These are phyloP conservation scores for Tiliacea aurago DNA, from an alignment of 2,888 invertebrate species.

Conservation along the genomic window DNA sequence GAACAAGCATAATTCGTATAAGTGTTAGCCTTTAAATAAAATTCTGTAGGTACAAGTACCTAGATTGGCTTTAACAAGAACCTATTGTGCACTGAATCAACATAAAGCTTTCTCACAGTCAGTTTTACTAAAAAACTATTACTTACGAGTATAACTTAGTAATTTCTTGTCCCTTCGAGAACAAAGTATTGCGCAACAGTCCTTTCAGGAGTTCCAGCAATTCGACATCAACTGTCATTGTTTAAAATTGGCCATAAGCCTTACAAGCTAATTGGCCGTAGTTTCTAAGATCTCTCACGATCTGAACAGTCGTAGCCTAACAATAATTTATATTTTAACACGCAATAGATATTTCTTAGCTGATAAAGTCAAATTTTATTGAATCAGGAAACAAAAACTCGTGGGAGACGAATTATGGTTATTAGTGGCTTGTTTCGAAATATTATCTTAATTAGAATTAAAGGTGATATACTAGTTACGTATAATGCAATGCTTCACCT, in stretches of 20 bases:
- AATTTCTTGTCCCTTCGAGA: too few species aligned
- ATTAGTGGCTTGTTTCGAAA: constrained; percentile 66
- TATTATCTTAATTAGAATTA: constrained; percentile 67
- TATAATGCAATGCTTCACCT: constrained; percentile 31
- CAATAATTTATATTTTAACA: constrained; percentile 67
- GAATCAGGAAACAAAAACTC: constrained; percentile 80
- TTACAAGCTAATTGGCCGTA: constrained; percentile 55
- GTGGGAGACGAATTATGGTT: constrained; percentile 73
- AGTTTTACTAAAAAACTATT: too few species aligned
- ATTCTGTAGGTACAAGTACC: too few species aligned
- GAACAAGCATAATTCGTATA: too few species aligned
- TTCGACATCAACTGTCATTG: constrained; percentile 62
- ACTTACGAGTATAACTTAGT: too few species aligned
- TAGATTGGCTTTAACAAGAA: too few species aligned
- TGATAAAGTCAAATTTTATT: constrained; percentile 73
- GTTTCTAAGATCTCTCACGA: constrained; percentile 63
- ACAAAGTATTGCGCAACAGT: constrained; percentile 3
- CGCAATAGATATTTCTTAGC: constrained; percentile 69
- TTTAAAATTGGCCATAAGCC: constrained; percentile 54
- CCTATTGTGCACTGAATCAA: too few species aligned
- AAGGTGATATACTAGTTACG: constrained; percentile 58
- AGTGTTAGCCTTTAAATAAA: too few species aligned
- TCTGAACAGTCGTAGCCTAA: constrained; percentile 54
- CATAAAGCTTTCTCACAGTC: too few species aligned
- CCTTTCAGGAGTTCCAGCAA: constrained; percentile 30